Base-by-base conservation (phyloP, 2,113 vertebrate species). In the Apteryx owenii region DNA sequence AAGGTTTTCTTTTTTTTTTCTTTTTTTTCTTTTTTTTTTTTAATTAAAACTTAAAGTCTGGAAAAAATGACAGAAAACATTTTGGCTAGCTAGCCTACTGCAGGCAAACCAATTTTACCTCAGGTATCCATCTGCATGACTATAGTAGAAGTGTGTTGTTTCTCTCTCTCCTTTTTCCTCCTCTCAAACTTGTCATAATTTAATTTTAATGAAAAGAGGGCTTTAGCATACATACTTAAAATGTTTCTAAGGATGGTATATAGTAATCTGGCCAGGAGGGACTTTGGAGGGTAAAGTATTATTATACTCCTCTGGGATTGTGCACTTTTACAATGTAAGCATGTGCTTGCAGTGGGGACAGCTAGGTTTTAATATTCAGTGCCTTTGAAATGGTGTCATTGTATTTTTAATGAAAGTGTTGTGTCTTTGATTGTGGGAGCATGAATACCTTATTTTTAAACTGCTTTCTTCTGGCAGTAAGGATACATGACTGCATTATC, bases 391-490 rank as follows among this genome's bases (percentile, higher is more conserved):
- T 81, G 48, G 40, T 78, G 75, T 88, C 17, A 64, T 79, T 93
- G 42, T 88, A 81, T 85, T 92, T 94, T 90, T 92, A 78, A 81
- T 77, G 48, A 19, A 96, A 88, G 28, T 77, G 21, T 21, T 42
- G 21, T 54, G 42, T 84, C 81, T 91, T 86, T 81, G 53, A 81
- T 85, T 94, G 78, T 60, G 72, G 60, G 17, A 85, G 13, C 68
- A 77, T 29, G 65, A 90, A 78, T 53, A 60, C 22, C 8, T 16
- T 64, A 4, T 90, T 53, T 66, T 81, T 89, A 36, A 70, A 28
- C 56, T 80, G 56, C 29, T 94, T 94, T 65, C 62, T 80, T 75
- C 65, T 10, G 58, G 44, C n/a, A 71, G n/a, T 66, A 83, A 71
- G 64, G 28, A 28, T 79, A 66, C 6, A 6, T 12, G n/a, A 79